Base-by-base conservation (phyloP, 2,797 vertebrate genomes). In the Sandelia bainsii region DNA sequence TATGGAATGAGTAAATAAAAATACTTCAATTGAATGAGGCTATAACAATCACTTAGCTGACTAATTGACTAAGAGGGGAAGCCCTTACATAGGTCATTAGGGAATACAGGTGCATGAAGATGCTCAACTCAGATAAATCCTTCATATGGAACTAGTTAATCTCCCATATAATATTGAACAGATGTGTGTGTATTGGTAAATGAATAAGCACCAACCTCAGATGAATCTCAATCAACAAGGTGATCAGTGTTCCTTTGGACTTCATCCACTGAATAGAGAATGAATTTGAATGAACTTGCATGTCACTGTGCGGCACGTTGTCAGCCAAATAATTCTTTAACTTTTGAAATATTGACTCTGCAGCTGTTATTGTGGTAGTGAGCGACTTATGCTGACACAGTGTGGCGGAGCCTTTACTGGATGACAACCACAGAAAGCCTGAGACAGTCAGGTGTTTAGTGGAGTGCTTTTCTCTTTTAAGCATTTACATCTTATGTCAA, bases 121-220 rank as follows among this genome's bases (percentile, higher is more conserved):
- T 69, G 86, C 82, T 74, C 65, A 59, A 75, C 72, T 91, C 68
- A 54, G 66, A 85, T 87, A 88, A 88, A 85, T 82, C 83, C 77
- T 84, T 89, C 79, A 14, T 60, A 88, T 87, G 88, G 84, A 90
- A 91, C 77, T 85, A 86, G 83, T 90, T 93, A 87, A 93, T 91
- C 82, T 91, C 77, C 89, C 89, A 87, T 91, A 90, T 90, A 91
- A 89, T 92, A 71, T 63, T 81, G 73, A 91, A 81, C 84, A 90
- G 81, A 88, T 88, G 85, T 84, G 86, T 89, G 85, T 75, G 75
- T 66, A 81, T 75, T 77, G 57, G 77, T 81, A 84, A 84, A 88
- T 88, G 82, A 90, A 89, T 75, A 84, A 87, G 86, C 78, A 72
- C 50, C 62, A 72, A 69, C 56, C 64, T 70, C 62, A 42, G 57